Conservation (phyloP, 2,888 invertebrate species). For the Nycteola revayana region DNA sequence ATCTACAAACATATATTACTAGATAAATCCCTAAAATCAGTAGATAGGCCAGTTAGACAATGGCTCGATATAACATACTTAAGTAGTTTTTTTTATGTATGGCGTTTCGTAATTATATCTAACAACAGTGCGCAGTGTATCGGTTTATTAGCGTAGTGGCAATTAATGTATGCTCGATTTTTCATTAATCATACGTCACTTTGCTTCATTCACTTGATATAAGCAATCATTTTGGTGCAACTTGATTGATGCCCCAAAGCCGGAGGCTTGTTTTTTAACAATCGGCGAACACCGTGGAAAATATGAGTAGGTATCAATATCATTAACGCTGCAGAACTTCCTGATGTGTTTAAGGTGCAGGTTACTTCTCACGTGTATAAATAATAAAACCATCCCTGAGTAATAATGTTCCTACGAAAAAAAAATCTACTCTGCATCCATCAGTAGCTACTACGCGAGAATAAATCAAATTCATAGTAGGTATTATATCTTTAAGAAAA, state of each 20-base stretch:
- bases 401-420: too few relatives aligned
- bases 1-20: too few relatives aligned
- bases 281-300: conserved; percentile 10
- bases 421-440: too few relatives aligned
- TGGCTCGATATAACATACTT: conserved; percentile 31
- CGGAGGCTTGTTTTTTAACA: conserved; percentile 16
- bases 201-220: conserved; percentile 31
- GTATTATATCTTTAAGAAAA: too few relatives aligned
- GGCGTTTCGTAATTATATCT: conserved; percentile 34
- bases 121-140: conserved; percentile 29
- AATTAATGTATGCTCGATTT: conserved; percentile 47
- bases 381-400: too few relatives aligned
- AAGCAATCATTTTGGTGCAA: conserved; percentile 29
- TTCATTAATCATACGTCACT: conserved; percentile 51
- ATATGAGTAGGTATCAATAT: too few relatives aligned
- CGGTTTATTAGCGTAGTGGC: conserved; percentile 28
- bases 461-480: too few relatives aligned
- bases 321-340: too few relatives aligned
- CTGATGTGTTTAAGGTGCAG: too few relatives aligned
- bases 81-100: conserved; percentile 32
- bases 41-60: conserved; percentile 32
- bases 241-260: conserved; percentile 34
- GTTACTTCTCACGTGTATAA: too few relatives aligned
- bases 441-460: too few relatives aligned
- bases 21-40: too few relatives aligned